Conservation (phyloP, 2,797 vertebrate species). For the Clarias laeviceps region DNA sequence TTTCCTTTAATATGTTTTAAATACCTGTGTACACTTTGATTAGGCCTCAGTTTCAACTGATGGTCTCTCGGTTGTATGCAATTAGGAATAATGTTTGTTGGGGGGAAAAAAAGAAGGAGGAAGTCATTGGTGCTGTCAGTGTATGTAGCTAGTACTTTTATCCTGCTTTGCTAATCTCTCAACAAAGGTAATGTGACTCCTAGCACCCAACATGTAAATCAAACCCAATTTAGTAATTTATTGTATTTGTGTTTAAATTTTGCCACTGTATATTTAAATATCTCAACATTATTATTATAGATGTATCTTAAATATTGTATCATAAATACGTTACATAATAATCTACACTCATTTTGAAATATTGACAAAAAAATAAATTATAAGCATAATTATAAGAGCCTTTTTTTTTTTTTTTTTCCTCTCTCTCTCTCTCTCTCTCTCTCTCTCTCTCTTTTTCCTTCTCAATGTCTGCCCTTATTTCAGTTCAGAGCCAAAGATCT, state of each 20-base stretch:
- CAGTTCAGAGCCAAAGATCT: constrained; percentile 97
- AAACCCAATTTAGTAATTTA: background rate
- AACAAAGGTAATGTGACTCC: background rate
- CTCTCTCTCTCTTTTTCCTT: background rate
- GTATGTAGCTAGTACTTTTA: background rate
- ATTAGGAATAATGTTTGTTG: background rate
- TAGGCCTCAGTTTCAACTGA: background rate
- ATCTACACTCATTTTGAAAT: background rate
- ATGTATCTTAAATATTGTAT: background rate
- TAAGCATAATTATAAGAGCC: background rate
- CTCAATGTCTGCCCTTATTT: background rate
- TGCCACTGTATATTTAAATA: background rate
- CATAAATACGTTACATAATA: background rate
- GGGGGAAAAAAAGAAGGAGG: background rate
- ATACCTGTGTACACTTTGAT: too few relatives aligned
- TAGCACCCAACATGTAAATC: background rate
- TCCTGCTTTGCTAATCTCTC: background rate
- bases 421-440: background rate
- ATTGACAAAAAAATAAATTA: background rate
- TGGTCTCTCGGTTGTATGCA: background rate
- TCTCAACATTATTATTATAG: background rate
- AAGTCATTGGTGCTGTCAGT: background rate
- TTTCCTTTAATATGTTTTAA: too few relatives aligned
- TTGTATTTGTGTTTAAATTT: background rate
- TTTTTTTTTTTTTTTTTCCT: background rate